Conservation (phyloP, 2,113 vertebrate species). For the Aythya baeri region DNA sequence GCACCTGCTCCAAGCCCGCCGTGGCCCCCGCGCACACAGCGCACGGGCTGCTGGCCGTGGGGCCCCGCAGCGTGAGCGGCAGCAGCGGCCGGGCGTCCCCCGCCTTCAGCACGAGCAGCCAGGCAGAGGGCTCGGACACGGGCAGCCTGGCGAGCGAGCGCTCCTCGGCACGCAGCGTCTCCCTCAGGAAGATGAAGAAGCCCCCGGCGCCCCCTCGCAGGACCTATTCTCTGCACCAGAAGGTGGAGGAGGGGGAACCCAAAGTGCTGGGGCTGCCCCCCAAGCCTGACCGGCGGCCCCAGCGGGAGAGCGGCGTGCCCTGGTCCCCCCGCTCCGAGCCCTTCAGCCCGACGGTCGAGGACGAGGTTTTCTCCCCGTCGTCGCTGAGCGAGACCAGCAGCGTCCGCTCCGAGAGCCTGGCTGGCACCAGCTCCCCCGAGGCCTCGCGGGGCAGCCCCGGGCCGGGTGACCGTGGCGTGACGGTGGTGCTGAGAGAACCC, state of each 20-base stretch:
- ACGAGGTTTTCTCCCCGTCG: conserved; percentile 56
- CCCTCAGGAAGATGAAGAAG: conserved; percentile 89
- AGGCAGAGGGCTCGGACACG: conserved; percentile 65
- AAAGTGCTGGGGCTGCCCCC: conserved; percentile 79
- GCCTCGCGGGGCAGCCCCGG: conserved; percentile 32
- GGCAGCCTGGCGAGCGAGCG: conserved; percentile 78
- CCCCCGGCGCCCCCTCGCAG: conserved; percentile 85
- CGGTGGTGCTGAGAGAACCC: conserved; percentile 9
- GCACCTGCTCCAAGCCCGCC: conserved; percentile 43
- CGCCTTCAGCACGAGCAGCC: conserved; percentile 54
- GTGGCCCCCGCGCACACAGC: fast-evolving
- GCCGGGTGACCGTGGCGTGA: neutral
- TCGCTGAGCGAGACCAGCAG: conserved; percentile 52
- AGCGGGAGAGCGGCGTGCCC: neutral
- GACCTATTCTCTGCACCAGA: conserved; percentile 88
- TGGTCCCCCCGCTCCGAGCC: conserved; percentile 7
- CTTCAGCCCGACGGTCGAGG: conserved; percentile 16
- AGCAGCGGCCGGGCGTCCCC: conserved; percentile 49
- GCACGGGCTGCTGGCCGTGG: conserved; percentile 21
- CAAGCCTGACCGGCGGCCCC: conserved; percentile 67
- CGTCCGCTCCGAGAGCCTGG: conserved; percentile 38
- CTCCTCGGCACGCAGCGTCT: conserved; percentile 83
- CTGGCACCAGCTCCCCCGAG: conserved; percentile 30
- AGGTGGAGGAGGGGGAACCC: conserved; percentile 50
- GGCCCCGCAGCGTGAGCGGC: neutral